A percentile compares a stretch with the other conserved stretches of the same genome.
These are phyloP conservation scores for Acleris cristana DNA, from an alignment of 2,888 invertebrate genomes.

Conservation along the genomic window DNA sequence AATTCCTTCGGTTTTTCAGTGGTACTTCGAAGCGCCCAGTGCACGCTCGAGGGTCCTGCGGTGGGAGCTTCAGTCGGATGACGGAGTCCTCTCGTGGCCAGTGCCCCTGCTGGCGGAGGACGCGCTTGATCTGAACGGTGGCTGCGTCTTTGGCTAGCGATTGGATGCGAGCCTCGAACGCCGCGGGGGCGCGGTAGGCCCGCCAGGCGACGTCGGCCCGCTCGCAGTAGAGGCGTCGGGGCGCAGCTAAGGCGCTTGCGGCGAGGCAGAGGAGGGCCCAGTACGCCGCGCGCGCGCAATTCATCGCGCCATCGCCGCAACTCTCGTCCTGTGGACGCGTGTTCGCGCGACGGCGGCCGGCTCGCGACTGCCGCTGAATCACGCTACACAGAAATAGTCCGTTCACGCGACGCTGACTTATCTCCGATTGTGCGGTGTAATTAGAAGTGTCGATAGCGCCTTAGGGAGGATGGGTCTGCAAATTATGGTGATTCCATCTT, in stretches of 20 bases:
- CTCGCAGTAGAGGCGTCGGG: constrained; percentile 79
- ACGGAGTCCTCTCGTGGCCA: constrained; percentile 73
- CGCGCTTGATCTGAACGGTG: constrained; percentile 73
- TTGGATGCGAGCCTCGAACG: constrained; percentile 79
- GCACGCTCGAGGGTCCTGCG: constrained; percentile 64
- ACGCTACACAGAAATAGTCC: constrained; percentile 72
- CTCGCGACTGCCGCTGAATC: constrained; percentile 66
- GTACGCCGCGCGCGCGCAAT: constrained; percentile 78
- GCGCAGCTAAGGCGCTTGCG: constrained; percentile 62
- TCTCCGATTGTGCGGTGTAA: constrained; percentile 64
- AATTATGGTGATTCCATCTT: background rate
- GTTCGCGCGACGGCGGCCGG: constrained; percentile 71
- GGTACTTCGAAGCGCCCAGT: constrained; percentile 78
- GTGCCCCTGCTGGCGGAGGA: constrained; percentile 71
- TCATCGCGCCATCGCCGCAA: constrained; percentile 81
- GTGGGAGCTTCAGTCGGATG: constrained; percentile 67
- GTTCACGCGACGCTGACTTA: constrained; percentile 48
- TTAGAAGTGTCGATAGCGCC: constrained; percentile 57
- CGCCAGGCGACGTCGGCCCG: constrained; percentile 82
- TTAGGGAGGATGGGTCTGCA: constrained; percentile 33
- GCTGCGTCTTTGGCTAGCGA: constrained; percentile 73
- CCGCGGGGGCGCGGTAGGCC: constrained; percentile 79
- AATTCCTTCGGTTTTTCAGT: constrained; percentile 71
- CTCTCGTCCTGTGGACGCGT: constrained; percentile 57
- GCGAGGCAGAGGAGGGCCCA: constrained; percentile 74